These are phyloP conservation scores for Adrianichthys oophorus DNA, from an alignment of 2,797 vertebrate species.

Conservation along the genomic window DNA sequence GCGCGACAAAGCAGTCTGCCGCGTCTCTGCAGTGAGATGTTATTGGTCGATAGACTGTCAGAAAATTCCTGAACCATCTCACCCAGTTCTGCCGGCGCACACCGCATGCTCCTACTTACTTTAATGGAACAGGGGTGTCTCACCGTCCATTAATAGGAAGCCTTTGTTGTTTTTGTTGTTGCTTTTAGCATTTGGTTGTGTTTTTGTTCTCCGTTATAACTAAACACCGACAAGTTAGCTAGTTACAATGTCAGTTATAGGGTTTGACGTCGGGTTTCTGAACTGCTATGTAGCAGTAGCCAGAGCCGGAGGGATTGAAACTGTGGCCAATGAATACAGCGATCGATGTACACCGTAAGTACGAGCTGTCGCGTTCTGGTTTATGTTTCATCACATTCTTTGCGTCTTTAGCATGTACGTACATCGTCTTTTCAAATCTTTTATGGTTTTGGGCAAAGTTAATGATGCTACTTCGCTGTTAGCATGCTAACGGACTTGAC, in stretches of 20 bases:
- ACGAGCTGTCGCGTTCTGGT: fast-evolving
- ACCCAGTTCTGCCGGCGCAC: constrained; percentile 58
- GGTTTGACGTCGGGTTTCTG: constrained; percentile 93
- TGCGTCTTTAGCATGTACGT: fast-evolving
- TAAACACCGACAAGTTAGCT: constrained; percentile 12
- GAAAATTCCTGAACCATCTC: constrained; percentile 68
- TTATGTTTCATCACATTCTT: fast-evolving
- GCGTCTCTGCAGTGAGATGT: constrained; percentile 33
- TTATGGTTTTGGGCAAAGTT: constrained; percentile 8
- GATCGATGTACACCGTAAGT: constrained; percentile 97
- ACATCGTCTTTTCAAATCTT: not conserved
- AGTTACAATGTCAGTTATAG: constrained; percentile 87
- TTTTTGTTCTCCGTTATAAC: constrained; percentile 23
- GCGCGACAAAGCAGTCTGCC: not conserved
- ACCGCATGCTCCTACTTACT: constrained; percentile 66
- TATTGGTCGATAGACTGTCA: constrained; percentile 48
- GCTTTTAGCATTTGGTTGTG: constrained; percentile 15
- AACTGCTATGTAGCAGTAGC: constrained; percentile 97
- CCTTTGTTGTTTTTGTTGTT: constrained; percentile 28
- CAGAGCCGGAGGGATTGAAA: constrained; percentile 93
- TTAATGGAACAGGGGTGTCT: constrained; percentile 68
- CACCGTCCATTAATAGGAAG: constrained; percentile 48
- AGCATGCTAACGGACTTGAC: constrained; percentile 58
- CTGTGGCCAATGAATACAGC: constrained; percentile 93
- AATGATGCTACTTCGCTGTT: constrained; percentile 39